Conservation (phyloP, 2,797 vertebrate species). For the Rhinophrynus dorsalis region DNA sequence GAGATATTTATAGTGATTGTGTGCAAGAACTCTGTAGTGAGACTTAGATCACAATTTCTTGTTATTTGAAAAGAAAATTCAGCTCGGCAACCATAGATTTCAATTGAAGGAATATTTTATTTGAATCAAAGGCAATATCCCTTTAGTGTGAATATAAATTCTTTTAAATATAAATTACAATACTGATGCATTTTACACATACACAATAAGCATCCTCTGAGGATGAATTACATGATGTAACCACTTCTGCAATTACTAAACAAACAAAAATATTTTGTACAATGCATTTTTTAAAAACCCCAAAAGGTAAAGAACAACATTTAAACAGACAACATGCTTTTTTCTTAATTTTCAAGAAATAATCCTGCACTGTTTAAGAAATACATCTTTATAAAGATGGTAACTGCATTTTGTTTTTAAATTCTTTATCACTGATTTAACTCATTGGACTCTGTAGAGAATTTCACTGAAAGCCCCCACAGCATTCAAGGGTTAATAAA, state of each 20-base stretch:
- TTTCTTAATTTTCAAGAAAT: neutral
- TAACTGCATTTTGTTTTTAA: neutral
- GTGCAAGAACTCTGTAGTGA: too few relatives aligned
- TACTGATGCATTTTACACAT: neutral
- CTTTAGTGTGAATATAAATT: neutral
- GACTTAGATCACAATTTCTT: too few relatives aligned
- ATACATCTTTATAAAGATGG: constrained; percentile 25
- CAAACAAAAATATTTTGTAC: constrained; percentile 38
- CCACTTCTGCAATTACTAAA: constrained; percentile 17
- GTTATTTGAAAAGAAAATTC: neutral
- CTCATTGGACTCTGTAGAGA: too few relatives aligned
- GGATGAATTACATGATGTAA: constrained; percentile 13
- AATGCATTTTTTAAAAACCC: constrained; percentile 27
- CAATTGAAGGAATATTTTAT: constrained; percentile 49
- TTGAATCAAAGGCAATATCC: constrained; percentile 24
- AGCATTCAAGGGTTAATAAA: too few relatives aligned
- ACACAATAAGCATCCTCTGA: constrained; percentile 6
- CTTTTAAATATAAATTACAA: constrained; percentile 5
- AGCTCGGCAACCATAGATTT: neutral
- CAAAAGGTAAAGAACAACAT: constrained; percentile 14
- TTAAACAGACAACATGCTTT: neutral
- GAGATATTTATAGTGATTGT: too few relatives aligned
- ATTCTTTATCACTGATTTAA: too few relatives aligned
- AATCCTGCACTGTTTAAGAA: neutral
- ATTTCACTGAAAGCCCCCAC: too few relatives aligned